A percentile compares a stretch with the other conserved stretches of the same genome.
phyloP scores from a whole-genome alignment of 2,113 vertebrate genomes.

The Dromas ardeola region DNA sequence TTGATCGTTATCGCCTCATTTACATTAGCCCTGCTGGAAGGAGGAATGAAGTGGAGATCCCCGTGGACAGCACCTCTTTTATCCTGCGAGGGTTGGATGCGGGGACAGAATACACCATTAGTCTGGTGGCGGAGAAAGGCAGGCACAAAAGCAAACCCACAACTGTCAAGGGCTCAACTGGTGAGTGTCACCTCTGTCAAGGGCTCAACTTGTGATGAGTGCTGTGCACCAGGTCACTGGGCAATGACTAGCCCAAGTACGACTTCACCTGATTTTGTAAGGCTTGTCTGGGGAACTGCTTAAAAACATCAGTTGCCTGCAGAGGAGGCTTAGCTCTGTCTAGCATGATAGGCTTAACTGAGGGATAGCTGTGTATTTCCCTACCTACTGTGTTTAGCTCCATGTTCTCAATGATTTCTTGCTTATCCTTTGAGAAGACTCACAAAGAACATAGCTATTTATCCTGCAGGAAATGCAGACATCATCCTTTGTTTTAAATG shows the following conservation, averaged over 20 bases:
- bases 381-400: neutral
- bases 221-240: rapidly evolving
- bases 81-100: slow-evolving; percentile 79
- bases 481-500: neutral
- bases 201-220: neutral
- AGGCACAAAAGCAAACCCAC: slow-evolving; percentile 83
- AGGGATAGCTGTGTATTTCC: neutral
- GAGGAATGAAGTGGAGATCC: slow-evolving; percentile 77
- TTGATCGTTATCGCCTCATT: slow-evolving; percentile 86
- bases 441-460: neutral
- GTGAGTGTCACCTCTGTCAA: slow-evolving; percentile 85
- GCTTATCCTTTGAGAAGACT: neutral
- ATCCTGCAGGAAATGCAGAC: neutral
- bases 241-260: neutral
- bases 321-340: neutral
- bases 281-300: rapidly evolving
- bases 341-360: too few relatives aligned
- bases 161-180: slow-evolving; percentile 80
- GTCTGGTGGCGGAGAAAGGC: slow-evolving; percentile 86
- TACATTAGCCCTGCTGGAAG: slow-evolving; percentile 72
- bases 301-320: neutral
- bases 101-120: slow-evolving; percentile 85
- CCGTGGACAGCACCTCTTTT: slow-evolving; percentile 75
- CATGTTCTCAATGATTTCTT: neutral
- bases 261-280: neutral